Base-by-base conservation (phyloP, 2,113 vertebrate genomes). In the Cettia cetti region DNA sequence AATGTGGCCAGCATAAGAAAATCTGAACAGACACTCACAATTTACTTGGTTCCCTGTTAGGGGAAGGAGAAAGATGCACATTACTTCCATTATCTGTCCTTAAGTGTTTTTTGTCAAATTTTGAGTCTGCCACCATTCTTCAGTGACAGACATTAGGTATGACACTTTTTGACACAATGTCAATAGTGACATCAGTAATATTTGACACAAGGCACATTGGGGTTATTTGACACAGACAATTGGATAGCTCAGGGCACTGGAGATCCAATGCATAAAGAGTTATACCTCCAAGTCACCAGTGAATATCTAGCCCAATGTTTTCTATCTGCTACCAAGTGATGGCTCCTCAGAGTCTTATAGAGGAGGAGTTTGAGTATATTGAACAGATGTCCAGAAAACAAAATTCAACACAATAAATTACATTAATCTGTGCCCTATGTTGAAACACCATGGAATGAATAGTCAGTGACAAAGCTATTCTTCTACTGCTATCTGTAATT, bases 161-260 rank as follows among this genome's bases (percentile, higher is more conserved):
- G 91, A 85, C 95, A 82, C 64, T 85, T 94, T 84, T 77, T 91
- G 92, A 97, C 90, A 81, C 31, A 59, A 74, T 61, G 71, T 94
- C 86, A 92, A 95, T 91, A 76, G 86, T 72, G 70, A 89, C 81
- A 78, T 93, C 81, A 80, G 94, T 80, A 85, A 82, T 88, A 83
- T n/a, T n/a, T 97, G 96, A 96, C 96, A 96, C 74, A 94, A 94
- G 95, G 95, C 95, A 96, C 96, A 97, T 96, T 95, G 95, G 95
- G 94, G 83, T 94, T 95, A 94, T 95, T 85, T 75, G 75, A 94
- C 90, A 95, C 61, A 96, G 88, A 94, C 94, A 95, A 68, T 22
- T 92, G 82, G 70, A 93, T 95, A 64, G 94, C 96, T 97, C 80
- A 80, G 53, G 94, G 97, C 94, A 63, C 65, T 87, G 82, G 61